Evolutionary conservation across 2,113 vertebrate genomes (phyloP).

Genomic region (Mobula hypostoma): DNA sequence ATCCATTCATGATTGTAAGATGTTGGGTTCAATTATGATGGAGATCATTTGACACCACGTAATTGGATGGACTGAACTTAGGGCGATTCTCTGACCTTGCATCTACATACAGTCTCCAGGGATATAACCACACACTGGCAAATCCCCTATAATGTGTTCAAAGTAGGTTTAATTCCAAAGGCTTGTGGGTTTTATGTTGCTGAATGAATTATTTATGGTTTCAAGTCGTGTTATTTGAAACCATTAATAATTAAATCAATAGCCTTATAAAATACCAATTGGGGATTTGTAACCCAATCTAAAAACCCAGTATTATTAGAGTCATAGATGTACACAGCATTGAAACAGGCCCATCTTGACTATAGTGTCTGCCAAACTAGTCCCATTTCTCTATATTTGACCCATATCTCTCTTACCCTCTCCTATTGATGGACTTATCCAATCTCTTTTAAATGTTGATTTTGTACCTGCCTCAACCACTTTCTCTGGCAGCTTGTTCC

Average conservation of each 20-base stretch:
- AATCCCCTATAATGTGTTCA: neutral
- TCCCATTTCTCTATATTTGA: too few species aligned
- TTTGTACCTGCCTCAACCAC: too few species aligned
- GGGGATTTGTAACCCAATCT: neutral
- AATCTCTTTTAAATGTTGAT: too few species aligned
- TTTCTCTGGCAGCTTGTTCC: too few species aligned
- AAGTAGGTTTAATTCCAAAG: neutral
- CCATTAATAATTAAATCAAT: too few species aligned
- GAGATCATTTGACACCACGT: neutral
- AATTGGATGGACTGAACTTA: neutral
- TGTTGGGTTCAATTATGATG: neutral
- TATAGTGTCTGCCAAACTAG: too few species aligned
- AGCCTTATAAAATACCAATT: neutral
- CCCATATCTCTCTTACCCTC: too few species aligned
- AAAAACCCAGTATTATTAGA: neutral
- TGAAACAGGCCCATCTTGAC: too few species aligned
- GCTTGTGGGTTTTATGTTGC: neutral
- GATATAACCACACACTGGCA: neutral
- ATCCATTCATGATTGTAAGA: neutral
- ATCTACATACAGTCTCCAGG: neutral
- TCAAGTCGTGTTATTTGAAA: too few species aligned
- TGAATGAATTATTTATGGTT: neutral
- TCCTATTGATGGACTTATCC: too few species aligned
- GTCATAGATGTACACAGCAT: too few species aligned
- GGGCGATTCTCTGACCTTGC: too few species aligned